These are phyloP conservation scores for Pygmarrhopalites habei DNA, from an alignment of 1,140 invertebrate genomes.

Conservation along the genomic window DNA sequence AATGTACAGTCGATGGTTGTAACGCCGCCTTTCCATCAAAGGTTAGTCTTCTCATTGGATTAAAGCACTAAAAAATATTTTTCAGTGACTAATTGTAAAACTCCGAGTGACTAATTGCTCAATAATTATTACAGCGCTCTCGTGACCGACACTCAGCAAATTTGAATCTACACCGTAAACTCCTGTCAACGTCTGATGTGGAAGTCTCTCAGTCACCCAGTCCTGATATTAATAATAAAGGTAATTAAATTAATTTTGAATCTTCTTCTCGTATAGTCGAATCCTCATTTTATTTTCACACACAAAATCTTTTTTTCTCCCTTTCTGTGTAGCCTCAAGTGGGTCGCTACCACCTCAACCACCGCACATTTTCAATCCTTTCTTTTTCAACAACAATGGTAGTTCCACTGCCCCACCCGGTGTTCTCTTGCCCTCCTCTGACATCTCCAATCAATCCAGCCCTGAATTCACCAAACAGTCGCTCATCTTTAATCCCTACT, in stretches of 20 bases:
- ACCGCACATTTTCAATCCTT: slow-evolving; percentile 20
- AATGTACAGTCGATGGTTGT: slow-evolving; percentile 92
- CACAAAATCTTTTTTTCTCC: no score
- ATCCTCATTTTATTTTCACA: no score
- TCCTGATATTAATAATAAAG: slow-evolving; percentile 2
- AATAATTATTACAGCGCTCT: no score
- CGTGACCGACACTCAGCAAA: slow-evolving; percentile 56
- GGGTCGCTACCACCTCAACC: neutral
- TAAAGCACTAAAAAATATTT: no score
- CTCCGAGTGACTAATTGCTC: no score
- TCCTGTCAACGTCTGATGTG: slow-evolving; percentile 61
- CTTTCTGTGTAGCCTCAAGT: no score
- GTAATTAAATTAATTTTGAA: no score
- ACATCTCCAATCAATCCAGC: slow-evolving; percentile 5
- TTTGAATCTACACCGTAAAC: slow-evolving; percentile 79
- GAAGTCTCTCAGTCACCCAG: slow-evolving; percentile 7
- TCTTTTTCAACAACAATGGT: slow-evolving; percentile 18
- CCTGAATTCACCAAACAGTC: slow-evolving; percentile 12
- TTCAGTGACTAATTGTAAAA: no score
- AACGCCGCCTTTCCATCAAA: slow-evolving; percentile 93
- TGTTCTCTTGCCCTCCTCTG: slow-evolving; percentile 4
- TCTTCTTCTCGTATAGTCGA: no score
- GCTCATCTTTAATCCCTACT: slow-evolving; percentile 12
- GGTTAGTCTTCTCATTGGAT: no score
- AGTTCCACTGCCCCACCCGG: neutral